Conservation (phyloP, 2,888 invertebrate genomes). For the Melinaea marsaeus region DNA sequence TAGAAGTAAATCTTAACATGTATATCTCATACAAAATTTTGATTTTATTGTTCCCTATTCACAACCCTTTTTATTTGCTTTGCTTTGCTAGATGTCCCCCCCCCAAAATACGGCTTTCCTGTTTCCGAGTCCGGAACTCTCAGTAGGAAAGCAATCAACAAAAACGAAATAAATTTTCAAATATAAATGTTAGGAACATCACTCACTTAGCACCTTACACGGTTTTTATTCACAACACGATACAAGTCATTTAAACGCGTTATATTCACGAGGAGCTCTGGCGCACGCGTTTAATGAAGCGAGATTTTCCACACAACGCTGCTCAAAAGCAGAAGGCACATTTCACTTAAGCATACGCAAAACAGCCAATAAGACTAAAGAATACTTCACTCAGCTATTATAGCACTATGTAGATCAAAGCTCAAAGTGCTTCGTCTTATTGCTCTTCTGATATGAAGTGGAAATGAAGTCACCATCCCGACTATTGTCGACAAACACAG, state of each 20-base stretch:
- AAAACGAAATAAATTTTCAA: conserved; percentile 68
- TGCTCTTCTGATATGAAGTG: conserved; percentile 14
- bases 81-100: conserved; percentile 53
- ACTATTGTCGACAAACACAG: conserved; percentile 34
- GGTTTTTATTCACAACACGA: conserved; percentile 55
- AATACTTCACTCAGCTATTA: conserved; percentile 46
- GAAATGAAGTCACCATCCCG: conserved; percentile 12
- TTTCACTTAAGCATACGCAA: conserved; percentile 66
- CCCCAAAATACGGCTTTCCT: conserved; percentile 70
- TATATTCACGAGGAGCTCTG: conserved; percentile 53
- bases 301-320: conserved; percentile 66
- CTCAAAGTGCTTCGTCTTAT: conserved; percentile 14
- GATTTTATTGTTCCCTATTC: conserved; percentile 25
- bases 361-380: conserved; percentile 53
- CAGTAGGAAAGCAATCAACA: conserved; percentile 61
- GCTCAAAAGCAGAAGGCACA: conserved; percentile 72
- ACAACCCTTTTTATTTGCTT: conserved; percentile 43
- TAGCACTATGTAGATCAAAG: conserved; percentile 31
- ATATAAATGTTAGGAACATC: conserved; percentile 76
- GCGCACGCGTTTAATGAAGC: conserved; percentile 66
- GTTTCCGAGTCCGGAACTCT: conserved; percentile 72
- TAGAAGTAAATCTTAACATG: too few relatives aligned
- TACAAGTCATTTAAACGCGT: conserved; percentile 38
- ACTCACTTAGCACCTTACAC: conserved; percentile 75
- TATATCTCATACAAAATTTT: not conserved